Base-by-base conservation (phyloP, 2,113 vertebrate species). In the Aldabrachelys gigantea region DNA sequence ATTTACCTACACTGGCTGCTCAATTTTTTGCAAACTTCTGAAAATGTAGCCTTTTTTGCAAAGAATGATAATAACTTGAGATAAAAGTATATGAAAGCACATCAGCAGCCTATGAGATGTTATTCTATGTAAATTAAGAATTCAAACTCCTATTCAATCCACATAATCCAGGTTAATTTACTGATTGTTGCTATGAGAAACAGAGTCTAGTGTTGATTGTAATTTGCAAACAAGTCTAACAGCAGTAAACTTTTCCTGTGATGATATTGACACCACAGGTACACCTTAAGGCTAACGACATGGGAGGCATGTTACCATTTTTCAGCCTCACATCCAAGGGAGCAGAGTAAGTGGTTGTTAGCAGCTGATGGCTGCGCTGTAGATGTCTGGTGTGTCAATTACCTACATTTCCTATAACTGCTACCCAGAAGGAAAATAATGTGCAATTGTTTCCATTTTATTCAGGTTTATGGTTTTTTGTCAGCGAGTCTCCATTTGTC, bases 311-410 rank as follows among this genome's bases (percentile, higher is more conserved):
- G 10, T 5, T 78, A 35, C 80, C 49, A 31, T 82, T 93, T 91
- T 57, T 80, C 49, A 91, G 85, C 29, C 80, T 95, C 56, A 13
- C 17, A 76, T 96, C 96, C 76, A 93, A 96, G 79, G 19, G 72
- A 84, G 56, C 62, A 53, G 50, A 59, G 4, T 53, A 84, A 94
- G 91, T 0, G 0, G 29, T 49, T 91, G 83, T 35, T 89, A 31
- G 84, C 62, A 54, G 82, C 25, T 94, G 84, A n/a, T 10, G 31
- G 85, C 89, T 80, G 19, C 22, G 25, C 79, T 47, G 4, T 76
- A 78, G 79, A 81, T 49, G 53, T 84, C 82, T 83, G 14, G 1
- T 21, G 41, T 86, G 94, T 82, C 80, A 93, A 35, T 54, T 96
- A 52, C 84, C 50, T 80, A 85, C 3, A 19, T 49, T 4, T 84